Evolutionary conservation across 2,113 vertebrate species (phyloP).

Genomic region (Cryptotis parvus): DNA sequence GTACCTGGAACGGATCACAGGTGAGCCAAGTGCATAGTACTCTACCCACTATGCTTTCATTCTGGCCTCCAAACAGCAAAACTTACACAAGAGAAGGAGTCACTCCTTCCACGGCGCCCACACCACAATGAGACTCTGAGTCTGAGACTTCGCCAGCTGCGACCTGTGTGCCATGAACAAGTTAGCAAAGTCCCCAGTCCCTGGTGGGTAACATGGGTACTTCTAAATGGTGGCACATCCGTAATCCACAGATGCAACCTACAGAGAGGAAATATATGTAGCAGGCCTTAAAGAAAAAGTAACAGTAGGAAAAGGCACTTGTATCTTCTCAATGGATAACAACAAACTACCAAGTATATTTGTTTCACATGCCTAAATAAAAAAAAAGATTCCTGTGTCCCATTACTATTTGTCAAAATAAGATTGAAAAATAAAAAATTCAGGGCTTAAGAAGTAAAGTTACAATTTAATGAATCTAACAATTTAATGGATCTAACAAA

Average conservation of each 20-base stretch:
- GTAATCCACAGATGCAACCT: neutral
- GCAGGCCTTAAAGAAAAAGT: neutral
- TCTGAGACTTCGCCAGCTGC: neutral
- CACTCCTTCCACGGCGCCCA: too few species aligned
- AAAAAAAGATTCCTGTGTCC: constrained; percentile 11
- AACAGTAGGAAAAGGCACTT: neutral
- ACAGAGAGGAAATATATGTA: neutral
- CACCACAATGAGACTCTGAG: neutral
- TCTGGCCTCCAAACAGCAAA: too few species aligned
- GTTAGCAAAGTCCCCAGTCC: neutral
- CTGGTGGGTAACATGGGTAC: neutral
- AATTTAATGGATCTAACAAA: neutral
- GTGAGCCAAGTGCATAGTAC: too few species aligned
- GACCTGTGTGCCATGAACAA: neutral
- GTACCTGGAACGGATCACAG: too few species aligned
- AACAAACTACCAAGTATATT: neutral
- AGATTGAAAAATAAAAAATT: constrained; percentile 38
- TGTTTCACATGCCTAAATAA: neutral
- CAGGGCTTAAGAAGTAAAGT: constrained; percentile 13
- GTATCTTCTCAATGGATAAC: neutral
- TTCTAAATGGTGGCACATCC: neutral
- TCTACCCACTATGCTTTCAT: too few species aligned
- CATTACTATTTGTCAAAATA: constrained; percentile 30
- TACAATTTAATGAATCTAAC: neutral
- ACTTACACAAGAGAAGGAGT: too few species aligned